Evolutionary conservation across 2,113 vertebrate species (phyloP).

Genomic region (Dipodomys ordii): DNA sequence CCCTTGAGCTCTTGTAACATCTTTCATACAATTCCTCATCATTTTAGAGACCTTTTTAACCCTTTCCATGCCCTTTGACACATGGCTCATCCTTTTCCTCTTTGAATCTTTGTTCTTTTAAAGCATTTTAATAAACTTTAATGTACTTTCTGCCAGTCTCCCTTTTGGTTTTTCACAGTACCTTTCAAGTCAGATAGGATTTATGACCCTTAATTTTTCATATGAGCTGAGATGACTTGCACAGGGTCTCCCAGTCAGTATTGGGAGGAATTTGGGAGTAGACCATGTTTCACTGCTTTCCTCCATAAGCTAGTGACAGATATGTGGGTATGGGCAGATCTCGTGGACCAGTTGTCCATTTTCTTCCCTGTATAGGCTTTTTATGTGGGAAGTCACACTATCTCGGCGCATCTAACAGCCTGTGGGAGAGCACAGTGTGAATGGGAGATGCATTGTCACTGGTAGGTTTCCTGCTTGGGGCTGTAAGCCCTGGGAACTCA

Average conservation of each 20-base stretch:
- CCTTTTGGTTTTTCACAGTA: background rate
- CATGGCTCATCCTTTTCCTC: background rate
- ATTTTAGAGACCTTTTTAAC: background rate
- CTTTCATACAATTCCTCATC: background rate
- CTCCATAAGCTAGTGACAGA: background rate
- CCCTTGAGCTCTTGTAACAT: background rate
- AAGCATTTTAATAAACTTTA: background rate
- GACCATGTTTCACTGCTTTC: background rate
- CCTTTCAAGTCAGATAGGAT: background rate
- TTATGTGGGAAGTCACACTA: background rate
- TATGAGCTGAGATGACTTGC: background rate
- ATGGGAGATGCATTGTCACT: background rate
- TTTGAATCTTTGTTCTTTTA: background rate
- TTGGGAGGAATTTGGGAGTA: background rate
- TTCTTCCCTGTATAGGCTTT: background rate
- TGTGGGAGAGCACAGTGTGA: background rate
- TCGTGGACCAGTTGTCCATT: background rate
- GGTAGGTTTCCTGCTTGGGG: background rate
- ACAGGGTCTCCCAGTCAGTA: background rate
- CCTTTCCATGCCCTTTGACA: background rate
- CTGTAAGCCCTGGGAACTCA: background rate
- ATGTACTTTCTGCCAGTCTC: background rate
- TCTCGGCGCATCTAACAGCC: background rate
- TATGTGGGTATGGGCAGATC: background rate
- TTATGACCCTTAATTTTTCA: background rate